Conservation (phyloP, 2,113 vertebrate genomes). For the Ochotona princeps region DNA sequence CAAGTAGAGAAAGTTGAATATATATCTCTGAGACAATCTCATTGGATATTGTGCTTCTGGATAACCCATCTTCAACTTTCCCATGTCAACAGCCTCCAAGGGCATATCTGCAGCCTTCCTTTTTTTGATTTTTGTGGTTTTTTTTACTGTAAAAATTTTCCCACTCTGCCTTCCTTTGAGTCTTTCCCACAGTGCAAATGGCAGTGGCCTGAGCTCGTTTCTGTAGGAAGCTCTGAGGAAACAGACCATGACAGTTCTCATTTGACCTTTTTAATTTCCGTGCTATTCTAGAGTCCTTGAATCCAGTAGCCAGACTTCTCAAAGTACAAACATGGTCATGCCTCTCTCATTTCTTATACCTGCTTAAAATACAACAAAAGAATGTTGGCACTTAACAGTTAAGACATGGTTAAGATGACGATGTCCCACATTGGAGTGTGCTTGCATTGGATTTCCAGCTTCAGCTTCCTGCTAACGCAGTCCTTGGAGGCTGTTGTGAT, state of each 20-base stretch:
- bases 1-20: not conserved
- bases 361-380: not conserved
- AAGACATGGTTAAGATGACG: too few relatives aligned
- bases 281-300: not conserved
- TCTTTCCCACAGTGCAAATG: not conserved
- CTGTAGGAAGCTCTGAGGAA: not conserved
- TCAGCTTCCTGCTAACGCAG: too few relatives aligned
- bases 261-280: not conserved
- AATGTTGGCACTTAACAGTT: too few relatives aligned
- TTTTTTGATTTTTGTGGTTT: not conserved
- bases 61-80: not conserved
- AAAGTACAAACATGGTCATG: not conserved
- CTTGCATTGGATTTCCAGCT: too few relatives aligned
- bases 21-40: not conserved
- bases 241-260: not conserved
- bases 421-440: too few relatives aligned
- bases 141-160: not conserved
- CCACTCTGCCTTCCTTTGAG: not conserved
- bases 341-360: not conserved
- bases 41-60: not conserved
- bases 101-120: not conserved
- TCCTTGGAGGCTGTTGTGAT: too few relatives aligned
- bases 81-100: not conserved
- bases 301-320: not conserved
- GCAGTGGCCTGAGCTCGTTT: not conserved